These are phyloP conservation scores for Ormia ochracea DNA, from an alignment of 2,888 invertebrate species.

Conservation along the genomic window DNA sequence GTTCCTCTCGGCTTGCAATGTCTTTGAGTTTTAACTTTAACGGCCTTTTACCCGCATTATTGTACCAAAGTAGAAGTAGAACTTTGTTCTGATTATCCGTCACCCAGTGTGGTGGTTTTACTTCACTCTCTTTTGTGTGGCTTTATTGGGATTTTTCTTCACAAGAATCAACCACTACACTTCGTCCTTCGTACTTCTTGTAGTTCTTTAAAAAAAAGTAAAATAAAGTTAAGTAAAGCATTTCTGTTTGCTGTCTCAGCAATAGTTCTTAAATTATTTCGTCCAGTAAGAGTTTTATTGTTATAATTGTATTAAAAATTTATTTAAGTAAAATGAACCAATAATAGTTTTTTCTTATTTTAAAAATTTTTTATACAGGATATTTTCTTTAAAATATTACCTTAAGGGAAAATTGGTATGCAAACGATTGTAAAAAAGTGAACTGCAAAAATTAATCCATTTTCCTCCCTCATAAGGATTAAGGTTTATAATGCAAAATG, in stretches of 20 bases:
- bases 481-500: too few species aligned
- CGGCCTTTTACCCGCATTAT: conserved; percentile 28
- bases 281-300: too few species aligned
- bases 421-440: too few species aligned
- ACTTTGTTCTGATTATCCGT: conserved; percentile 40
- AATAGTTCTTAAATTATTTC: neutral
- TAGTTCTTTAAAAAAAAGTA: neutral
- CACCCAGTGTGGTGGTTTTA: conserved; percentile 31
- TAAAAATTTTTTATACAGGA: too few species aligned
- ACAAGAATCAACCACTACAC: neutral
- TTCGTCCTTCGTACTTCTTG: conserved; percentile 8
- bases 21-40: conserved; percentile 30
- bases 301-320: too few species aligned
- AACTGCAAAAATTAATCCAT: too few species aligned
- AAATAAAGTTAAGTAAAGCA: conserved; percentile 1
- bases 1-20: conserved; percentile 21
- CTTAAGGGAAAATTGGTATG: too few species aligned
- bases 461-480: too few species aligned
- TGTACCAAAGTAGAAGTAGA: conserved; percentile 6
- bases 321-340: too few species aligned
- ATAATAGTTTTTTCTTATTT: too few species aligned
- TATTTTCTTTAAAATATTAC: too few species aligned
- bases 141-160: conserved; percentile 19
- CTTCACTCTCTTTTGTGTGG: conserved; percentile 12
- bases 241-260: neutral